Base-by-base conservation (phyloP, 2,797 vertebrate genomes). In the Lycodopsis pacificus region DNA sequence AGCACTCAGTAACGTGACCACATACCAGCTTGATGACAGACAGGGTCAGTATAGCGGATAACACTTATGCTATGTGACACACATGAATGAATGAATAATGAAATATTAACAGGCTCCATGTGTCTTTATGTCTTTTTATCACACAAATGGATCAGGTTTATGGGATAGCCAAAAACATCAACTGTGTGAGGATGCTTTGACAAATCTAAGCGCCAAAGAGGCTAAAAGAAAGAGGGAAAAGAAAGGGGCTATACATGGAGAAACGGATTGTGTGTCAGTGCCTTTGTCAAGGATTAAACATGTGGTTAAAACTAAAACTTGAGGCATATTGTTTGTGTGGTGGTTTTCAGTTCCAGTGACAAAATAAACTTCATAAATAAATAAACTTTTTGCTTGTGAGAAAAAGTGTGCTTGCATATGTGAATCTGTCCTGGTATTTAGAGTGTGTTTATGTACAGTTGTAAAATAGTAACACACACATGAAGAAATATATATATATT, bases 331-430 rank as follows among this genome's bases (percentile, higher is more conserved):
- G 88, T 93, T 88, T 89, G 84, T 86, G 75, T 89, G 88, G 88
- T 72, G 89, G 94, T 91, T 94, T 93, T 93, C 77, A 82, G 84
- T 93, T 92, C 91, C 89, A 82, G 78, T 86, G 91, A 84, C 90
- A 90, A 91, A 92, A 87, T 90, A 93, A 94, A 92, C 91, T 85
- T 49, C 79, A 83, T n/a, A n/a, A n/a, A n/a, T n/a, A n/a, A n/a
- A n/a, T n/a, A n/a, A n/a, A n/a, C n/a, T n/a, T 89, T 91, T 82
- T 79, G 73, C 81, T 86, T 88, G 77, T 83, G 80, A 88, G 90
- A 86, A 88, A 91, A 78, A 80, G 20, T 83, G 66, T 73, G 87
- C 86, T 88, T 85, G 75, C 71, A 42, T 80, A 79, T 90, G 88
- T 86, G 88, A 83, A 48, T 88, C 83, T 76, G 79, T 87, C 69